Conservation (phyloP, 2,797 vertebrate species). For the Lutjanus campechanus region DNA sequence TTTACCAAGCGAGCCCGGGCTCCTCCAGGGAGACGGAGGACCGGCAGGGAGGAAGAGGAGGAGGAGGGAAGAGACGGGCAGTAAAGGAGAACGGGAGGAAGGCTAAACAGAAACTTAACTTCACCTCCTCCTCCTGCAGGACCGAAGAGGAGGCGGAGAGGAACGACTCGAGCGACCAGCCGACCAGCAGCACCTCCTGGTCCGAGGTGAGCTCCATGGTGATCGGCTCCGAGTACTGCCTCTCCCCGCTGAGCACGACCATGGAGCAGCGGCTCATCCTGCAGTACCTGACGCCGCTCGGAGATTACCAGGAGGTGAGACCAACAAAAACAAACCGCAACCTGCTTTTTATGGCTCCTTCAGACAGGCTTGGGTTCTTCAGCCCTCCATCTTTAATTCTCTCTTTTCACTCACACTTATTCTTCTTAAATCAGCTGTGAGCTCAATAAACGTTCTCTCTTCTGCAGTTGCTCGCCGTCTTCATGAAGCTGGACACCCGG, state of each 20-base stretch:
- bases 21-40: conserved; percentile 66
- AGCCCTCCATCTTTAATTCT: neutral
- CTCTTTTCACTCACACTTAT: neutral
- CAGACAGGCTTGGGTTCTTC: neutral
- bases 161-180: conserved; percentile 45
- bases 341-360: neutral
- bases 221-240: conserved; percentile 93
- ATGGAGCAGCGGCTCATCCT: conserved; percentile 97
- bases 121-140: conserved; percentile 67
- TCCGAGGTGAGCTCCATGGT: conserved; percentile 96
- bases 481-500: conserved; percentile 95
- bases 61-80: conserved; percentile 42
- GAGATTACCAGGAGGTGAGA: conserved; percentile 96
- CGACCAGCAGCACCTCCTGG: conserved; percentile 91
- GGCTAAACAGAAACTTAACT: conserved; percentile 92
- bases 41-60: conserved; percentile 25
- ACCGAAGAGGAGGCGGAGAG: conserved; percentile 26
- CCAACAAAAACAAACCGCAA: accelerated
- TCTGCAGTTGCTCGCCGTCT: conserved; percentile 91
- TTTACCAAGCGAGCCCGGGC: conserved; percentile 63
- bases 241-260: conserved; percentile 92
- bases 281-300: conserved; percentile 94
- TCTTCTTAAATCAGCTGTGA: neutral
- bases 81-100: conserved; percentile 89
- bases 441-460: neutral